Base-by-base conservation (phyloP, 2,797 vertebrate species). In the Pseudopleuronectes americanus region DNA sequence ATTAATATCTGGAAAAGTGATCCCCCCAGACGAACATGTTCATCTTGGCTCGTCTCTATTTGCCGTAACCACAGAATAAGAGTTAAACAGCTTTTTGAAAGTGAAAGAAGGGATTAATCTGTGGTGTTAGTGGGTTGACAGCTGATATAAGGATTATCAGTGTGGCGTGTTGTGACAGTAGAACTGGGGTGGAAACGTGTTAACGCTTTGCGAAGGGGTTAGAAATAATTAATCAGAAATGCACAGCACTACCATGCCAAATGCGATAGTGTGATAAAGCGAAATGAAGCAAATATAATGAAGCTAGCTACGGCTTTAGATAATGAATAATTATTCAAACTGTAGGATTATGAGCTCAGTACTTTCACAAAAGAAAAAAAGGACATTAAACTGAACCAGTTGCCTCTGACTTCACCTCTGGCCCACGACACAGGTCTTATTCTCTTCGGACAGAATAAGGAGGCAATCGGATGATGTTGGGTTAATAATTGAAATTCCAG, bases 91-190 rank as follows among this genome's bases (percentile, higher is more conserved):
- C 47, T 55, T 77, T 64, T 68, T 70, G 10, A 22, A 77, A 77
- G 73, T 80, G 23, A 75, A 64, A 61, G 57, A 33, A 23, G 57
- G 56, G 71, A 68, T 73, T 85, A 76, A 81, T 85, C 68, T 67
- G 60, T 64, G 41, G 65, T 6, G 19, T 64, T 58, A 48, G 67
- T 79, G 71, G 77, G 74, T 80, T 74, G 79, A 74, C 56, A 41
- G 66, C 51, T 73, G 76, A 86, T 79, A 84, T 53, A 64, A 69
- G 72, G 64, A 82, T 85, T 76, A 78, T 67, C 72, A 72, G 71
- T 57, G 36, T 64, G 45, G 62, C 24, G 7, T 65, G 74, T 67
- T 66, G 57, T 71, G 71, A 75, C 74, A 70, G 75, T 57, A 33
- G 80, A 84, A 75, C 57, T 65, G 63, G 33, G 48, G 22, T 65